Base-by-base conservation (phyloP, 2,113 vertebrate genomes). In the Jaculus jaculus region DNA sequence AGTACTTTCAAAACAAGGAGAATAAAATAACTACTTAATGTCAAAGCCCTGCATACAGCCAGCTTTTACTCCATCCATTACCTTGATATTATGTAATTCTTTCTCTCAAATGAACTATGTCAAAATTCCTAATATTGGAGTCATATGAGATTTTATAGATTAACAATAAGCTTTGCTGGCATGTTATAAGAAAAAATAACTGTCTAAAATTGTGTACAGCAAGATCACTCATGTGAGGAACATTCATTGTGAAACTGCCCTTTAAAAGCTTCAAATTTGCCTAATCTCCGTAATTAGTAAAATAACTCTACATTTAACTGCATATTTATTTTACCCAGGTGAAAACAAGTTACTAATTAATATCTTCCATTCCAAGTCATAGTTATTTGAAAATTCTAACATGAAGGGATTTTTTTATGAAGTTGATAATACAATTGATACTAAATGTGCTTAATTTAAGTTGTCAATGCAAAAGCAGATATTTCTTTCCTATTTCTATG, bases 51-150 rank as follows among this genome's bases (percentile, higher is more conserved):
- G 90, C 66, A 92, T 66, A 92, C 85, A 97, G 94, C 88, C 97
- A 96, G 91, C 93, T 96, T 96, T 97, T 79, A 96, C 37, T 94
- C 0, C 30, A 95, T 82, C 78, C 94, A 85, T 94, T 96, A 94
- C 92, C 96, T 97, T 97, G 95, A 96, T 95, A 94, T 96, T 96
- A 98, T 87, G 30, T 12, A 68, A 75, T 83, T 66, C 97, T 89
- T 95, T 97, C 93, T 93, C 97, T 97, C 81, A 96, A 94, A 97
- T 97, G 96, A 96, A 97, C 97, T 96, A 97, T 96, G 97, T 77
- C 95, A 73, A 96, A 96, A 96, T 66, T 95, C 96, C 90, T 92
- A 98, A 89, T 89, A 81, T 90, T 93, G 93, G 72, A 96, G 89
- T 94, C 92, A 60, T 74, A 30, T 83, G 90, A 96, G 60, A 81